Conservation (phyloP, 2,888 invertebrate species). For the Chrysodeixis includens region DNA sequence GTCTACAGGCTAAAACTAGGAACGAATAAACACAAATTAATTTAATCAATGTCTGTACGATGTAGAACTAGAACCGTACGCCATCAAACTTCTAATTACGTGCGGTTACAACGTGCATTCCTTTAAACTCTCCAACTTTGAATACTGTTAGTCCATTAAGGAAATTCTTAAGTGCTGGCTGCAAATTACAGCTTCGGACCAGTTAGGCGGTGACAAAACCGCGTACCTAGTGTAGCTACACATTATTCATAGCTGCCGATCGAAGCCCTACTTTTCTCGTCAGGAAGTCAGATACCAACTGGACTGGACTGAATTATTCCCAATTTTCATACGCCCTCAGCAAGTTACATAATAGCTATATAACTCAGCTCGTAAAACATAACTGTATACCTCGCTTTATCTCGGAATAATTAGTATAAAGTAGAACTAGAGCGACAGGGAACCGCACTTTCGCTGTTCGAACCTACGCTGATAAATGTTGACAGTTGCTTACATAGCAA, state of each 20-base stretch:
- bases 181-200: slow-evolving; percentile 51
- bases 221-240: slow-evolving; percentile 48
- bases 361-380: slow-evolving; percentile 54
- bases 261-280: slow-evolving; percentile 63
- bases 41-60: slow-evolving; percentile 14
- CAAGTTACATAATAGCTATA: slow-evolving; percentile 57
- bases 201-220: slow-evolving; percentile 59
- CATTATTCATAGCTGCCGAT: slow-evolving; percentile 61
- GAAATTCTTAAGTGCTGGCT: slow-evolving; percentile 50
- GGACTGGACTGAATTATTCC: slow-evolving; percentile 59
- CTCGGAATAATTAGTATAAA: slow-evolving; percentile 68
- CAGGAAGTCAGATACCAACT: slow-evolving; percentile 62
- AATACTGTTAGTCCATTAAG: slow-evolving; percentile 50
- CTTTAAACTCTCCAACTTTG: slow-evolving; percentile 50
- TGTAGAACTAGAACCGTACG: slow-evolving; percentile 27
- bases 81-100: slow-evolving; percentile 31
- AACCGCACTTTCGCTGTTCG: slow-evolving; percentile 65
- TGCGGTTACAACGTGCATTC: slow-evolving; percentile 44
- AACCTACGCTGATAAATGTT: slow-evolving; percentile 55
- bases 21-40: slow-evolving; percentile 13
- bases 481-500: slow-evolving; percentile 49
- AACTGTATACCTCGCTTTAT: slow-evolving; percentile 61
- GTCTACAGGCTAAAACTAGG: neutral
- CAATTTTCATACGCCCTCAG: slow-evolving; percentile 62
- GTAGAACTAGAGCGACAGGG: slow-evolving; percentile 67